phyloP scores from a whole-genome alignment of 2,797 vertebrate species.

The Rhynchonycteris naso region DNA sequence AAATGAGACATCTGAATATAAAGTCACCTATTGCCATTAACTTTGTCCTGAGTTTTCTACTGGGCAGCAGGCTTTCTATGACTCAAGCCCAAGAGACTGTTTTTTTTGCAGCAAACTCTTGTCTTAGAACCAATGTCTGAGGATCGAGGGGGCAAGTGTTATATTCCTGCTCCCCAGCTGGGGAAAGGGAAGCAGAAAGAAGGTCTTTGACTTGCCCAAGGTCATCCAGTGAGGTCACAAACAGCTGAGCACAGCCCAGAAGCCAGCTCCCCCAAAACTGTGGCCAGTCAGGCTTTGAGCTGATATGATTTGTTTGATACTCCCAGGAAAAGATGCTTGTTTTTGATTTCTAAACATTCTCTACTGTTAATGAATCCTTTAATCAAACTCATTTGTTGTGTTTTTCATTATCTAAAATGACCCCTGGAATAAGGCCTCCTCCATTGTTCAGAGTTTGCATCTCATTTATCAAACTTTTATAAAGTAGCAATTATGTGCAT shows the following conservation, averaged over 20 bases:
- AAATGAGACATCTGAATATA: background rate
- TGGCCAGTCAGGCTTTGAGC: background rate
- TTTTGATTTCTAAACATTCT: conserved; percentile 57
- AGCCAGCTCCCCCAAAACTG: background rate
- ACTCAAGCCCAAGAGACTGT: background rate
- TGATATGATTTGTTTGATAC: background rate
- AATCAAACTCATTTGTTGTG: conserved; percentile 67
- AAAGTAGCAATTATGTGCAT: conserved; percentile 51
- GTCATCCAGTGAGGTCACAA: background rate
- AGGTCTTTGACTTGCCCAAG: background rate
- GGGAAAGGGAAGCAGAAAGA: background rate
- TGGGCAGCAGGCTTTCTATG: background rate
- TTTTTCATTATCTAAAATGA: conserved; percentile 74
- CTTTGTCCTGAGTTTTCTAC: background rate
- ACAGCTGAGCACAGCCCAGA: background rate
- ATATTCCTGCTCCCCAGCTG: background rate
- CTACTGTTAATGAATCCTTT: conserved; percentile 33
- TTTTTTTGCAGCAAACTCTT: background rate
- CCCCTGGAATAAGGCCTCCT: conserved; percentile 58
- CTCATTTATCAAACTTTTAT: conserved; percentile 73
- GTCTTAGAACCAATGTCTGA: background rate
- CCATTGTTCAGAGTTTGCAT: conserved; percentile 70
- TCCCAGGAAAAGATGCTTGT: conserved; percentile 43
- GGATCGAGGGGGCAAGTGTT: background rate
- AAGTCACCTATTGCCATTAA: background rate